Base-by-base conservation (phyloP, 2,797 vertebrate genomes). In the Graptemys geographica region DNA sequence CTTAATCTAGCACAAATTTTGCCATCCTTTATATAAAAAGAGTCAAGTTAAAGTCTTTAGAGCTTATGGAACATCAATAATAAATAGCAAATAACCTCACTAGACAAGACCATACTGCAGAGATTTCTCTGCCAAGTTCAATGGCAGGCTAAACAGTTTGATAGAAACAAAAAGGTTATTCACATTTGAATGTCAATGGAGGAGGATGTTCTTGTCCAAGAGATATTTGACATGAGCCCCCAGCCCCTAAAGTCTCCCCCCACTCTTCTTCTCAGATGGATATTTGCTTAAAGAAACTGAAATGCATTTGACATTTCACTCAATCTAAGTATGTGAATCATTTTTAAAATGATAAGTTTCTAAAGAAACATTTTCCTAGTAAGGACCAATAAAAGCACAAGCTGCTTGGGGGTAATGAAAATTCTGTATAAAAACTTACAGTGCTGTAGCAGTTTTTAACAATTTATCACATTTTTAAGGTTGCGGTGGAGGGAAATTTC, bases 1-100 rank as follows among this genome's bases (percentile, higher is more conserved):
- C 76, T 81, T 19, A 11, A 5, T 21, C 13, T 62, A 23, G n/a
- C 4, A 0, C 2, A 1, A 19, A 0, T 8, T 59, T 72, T 0
- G 4, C 28, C 9, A 53, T 55, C 18, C 78, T 21, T 0, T 0
- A 72, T 28, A 6, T 4, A 4, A 37, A 49, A 25, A 52, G 44
- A 84, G 1, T 10, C 0, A 1, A 49, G 27, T 44, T 78, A 44
- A n/a, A 19, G 27, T 78, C 74, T 78, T 78, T 8, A 49, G 44
- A 49, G 74, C 27, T 49, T 49, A 78, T 49, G 41, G 6, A 49
- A 28, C 25, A 78, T 44, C 41, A 76, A 76, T 6, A 76, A 44
- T 27, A 44, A 41, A 2, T 37, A 8, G 84, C 82, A 51, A 51
- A 18, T 2, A 10, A 55, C 79, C 28, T 55, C 9, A 44, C 11